A percentile compares a stretch with the other conserved stretches of the same genome.
These are phyloP conservation scores for Anoncus sp. DNA, from an alignment of 2,888 invertebrate species.

Conservation along the genomic window DNA sequence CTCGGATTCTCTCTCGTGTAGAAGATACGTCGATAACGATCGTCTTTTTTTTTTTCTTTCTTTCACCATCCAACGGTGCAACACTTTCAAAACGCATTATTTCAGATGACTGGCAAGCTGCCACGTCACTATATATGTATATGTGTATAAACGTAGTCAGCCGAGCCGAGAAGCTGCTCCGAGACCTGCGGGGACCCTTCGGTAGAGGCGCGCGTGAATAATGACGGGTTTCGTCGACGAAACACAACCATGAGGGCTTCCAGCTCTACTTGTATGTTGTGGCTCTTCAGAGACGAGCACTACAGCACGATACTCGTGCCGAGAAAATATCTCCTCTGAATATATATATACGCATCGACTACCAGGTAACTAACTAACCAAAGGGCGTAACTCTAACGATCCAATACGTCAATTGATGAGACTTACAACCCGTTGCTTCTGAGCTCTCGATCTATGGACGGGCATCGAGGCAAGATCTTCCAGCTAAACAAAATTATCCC, in stretches of 20 bases:
- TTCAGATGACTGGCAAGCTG: slow-evolving; percentile 73
- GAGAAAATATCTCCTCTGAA: slow-evolving; percentile 23
- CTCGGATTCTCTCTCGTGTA: slow-evolving; percentile 39
- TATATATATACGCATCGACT: background rate
- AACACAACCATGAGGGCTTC: slow-evolving; percentile 68
- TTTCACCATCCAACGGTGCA: slow-evolving; percentile 29
- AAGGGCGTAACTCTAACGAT: slow-evolving; percentile 12
- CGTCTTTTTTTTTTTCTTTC: slow-evolving; percentile 50
- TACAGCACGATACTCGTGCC: slow-evolving; percentile 36
- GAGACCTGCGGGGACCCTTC: slow-evolving; percentile 19
- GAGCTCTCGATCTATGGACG: background rate
- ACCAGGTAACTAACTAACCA: no score
- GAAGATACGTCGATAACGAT: slow-evolving; percentile 69
- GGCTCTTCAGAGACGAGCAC: slow-evolving; percentile 19
- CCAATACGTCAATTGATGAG: background rate
- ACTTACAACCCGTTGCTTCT: slow-evolving; percentile 10
- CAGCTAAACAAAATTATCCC: slow-evolving; percentile 53
- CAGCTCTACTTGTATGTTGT: slow-evolving; percentile 26
- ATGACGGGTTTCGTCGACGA: slow-evolving; percentile 73
- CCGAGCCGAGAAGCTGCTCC: slow-evolving; percentile 42
- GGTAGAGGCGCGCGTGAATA: slow-evolving; percentile 67
- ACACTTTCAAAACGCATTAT: slow-evolving; percentile 71
- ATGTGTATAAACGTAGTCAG: slow-evolving; percentile 7
- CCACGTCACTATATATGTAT: slow-evolving; percentile 29
- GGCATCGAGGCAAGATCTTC: background rate